Conservation (phyloP, 2,888 invertebrate genomes). For the Cephonodes hylas region DNA sequence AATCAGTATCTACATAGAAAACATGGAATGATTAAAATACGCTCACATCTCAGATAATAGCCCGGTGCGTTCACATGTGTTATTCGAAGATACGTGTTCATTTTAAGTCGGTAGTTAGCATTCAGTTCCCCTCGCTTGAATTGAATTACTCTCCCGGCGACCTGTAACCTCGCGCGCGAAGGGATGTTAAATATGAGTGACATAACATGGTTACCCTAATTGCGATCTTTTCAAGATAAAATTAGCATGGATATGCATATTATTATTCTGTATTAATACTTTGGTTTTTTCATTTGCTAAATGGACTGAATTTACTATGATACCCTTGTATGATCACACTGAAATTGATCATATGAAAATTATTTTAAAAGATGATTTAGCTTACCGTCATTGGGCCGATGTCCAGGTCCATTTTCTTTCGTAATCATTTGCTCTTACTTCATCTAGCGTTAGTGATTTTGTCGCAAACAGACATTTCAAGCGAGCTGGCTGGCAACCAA, state of each 20-base stretch:
- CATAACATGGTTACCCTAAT: slow-evolving; percentile 33
- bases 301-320: too few species aligned
- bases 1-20: not conserved
- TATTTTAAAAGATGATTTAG: too few species aligned
- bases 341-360: too few species aligned
- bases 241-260: slow-evolving; percentile 17
- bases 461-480: too few species aligned
- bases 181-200: slow-evolving; percentile 30
- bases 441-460: too few species aligned
- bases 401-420: too few species aligned
- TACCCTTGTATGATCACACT: too few species aligned
- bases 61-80: slow-evolving; percentile 31
- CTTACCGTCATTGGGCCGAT: too few species aligned
- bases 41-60: not conserved
- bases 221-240: slow-evolving; percentile 32
- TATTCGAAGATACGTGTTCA: slow-evolving; percentile 42
- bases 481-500: too few species aligned
- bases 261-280: not conserved
- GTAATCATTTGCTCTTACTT: too few species aligned
- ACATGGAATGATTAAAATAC: slow-evolving; percentile 1
- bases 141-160: slow-evolving; percentile 50
- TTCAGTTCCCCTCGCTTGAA: slow-evolving; percentile 43
- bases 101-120: slow-evolving; percentile 43
- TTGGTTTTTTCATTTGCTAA: not conserved
- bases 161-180: slow-evolving; percentile 37